These are phyloP conservation scores for Agapostemon virescens DNA, from an alignment of 2,888 invertebrate genomes.

Conservation along the genomic window DNA sequence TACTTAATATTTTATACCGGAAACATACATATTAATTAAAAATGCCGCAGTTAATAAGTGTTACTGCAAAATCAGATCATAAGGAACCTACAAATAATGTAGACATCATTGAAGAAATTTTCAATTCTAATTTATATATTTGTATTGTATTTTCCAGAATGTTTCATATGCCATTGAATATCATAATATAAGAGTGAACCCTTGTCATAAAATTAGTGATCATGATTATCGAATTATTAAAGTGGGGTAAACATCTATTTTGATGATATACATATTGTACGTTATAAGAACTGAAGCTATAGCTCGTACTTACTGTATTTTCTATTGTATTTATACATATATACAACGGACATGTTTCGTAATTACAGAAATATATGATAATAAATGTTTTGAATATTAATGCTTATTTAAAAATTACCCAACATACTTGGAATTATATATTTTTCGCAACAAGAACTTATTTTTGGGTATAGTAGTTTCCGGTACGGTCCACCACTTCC, in stretches of 20 bases:
- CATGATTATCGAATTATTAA: not conserved
- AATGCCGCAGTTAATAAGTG: not conserved
- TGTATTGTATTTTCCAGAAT: not conserved
- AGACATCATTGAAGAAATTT: not conserved
- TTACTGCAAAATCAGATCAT: not conserved
- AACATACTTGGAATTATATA: constrained; percentile 8
- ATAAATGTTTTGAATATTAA: constrained; percentile 22
- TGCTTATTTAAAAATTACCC: not conserved
- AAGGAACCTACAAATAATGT: not conserved
- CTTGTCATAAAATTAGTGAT: not conserved
- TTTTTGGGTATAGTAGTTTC: constrained; percentile 64
- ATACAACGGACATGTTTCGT: not conserved
- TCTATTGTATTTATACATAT: not conserved
- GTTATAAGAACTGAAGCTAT: not conserved
- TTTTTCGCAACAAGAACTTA: constrained; percentile 17
- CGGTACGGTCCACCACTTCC: constrained; percentile 62
- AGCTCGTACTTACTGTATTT: not conserved
- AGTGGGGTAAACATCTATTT: not conserved
- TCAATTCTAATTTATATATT: not conserved
- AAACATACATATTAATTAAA: not conserved
- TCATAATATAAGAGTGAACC: not conserved
- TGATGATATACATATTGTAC: not conserved
- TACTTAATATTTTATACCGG: not conserved
- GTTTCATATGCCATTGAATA: not conserved
- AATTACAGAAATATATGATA: not conserved